Conservation (phyloP, 2,797 vertebrate genomes). For the Melanogrammus aeglefinus region DNA sequence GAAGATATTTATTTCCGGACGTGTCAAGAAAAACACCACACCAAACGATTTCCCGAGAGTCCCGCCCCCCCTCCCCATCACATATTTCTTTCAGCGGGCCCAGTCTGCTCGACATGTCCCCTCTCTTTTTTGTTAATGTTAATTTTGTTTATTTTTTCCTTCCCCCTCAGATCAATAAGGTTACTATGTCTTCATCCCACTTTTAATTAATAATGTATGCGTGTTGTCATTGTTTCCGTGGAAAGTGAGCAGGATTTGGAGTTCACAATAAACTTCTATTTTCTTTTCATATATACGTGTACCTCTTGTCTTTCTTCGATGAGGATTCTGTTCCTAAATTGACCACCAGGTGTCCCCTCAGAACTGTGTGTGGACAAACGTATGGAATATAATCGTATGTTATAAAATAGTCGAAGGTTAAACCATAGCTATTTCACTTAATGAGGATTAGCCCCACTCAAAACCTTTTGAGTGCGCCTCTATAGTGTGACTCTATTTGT, state of each 20-base stretch:
- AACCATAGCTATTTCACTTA: not conserved
- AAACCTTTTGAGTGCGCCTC: too few relatives aligned
- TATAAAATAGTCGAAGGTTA: too few relatives aligned
- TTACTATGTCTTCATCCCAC: constrained; percentile 57
- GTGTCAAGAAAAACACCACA: constrained; percentile 34
- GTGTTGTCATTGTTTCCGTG: constrained; percentile 60
- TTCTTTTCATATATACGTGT: constrained; percentile 65
- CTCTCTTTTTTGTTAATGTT: not conserved
- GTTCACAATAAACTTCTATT: constrained; percentile 80
- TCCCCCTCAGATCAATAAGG: constrained; percentile 37
- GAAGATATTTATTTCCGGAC: constrained; percentile 57
- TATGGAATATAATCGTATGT: too few relatives aligned
- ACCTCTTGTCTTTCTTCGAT: not conserved
- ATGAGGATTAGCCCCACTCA: too few relatives aligned
- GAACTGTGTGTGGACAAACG: not conserved
- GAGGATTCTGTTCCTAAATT: not conserved
- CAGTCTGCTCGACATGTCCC: constrained; percentile 7
- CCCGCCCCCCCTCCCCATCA: not conserved
- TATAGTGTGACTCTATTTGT: not conserved
- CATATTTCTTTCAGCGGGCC: constrained; percentile 31
- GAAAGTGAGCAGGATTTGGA: constrained; percentile 71
- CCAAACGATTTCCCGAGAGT: constrained; percentile 30
- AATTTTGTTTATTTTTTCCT: constrained; percentile 5
- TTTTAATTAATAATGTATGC: constrained; percentile 61
- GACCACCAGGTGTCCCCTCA: constrained; percentile 40